Percentiles rank a stretch among this genome's conserved stretches.
Conservation (phyloP, 2,797 vertebrate species). For the Sus cebifrons region DNA sequence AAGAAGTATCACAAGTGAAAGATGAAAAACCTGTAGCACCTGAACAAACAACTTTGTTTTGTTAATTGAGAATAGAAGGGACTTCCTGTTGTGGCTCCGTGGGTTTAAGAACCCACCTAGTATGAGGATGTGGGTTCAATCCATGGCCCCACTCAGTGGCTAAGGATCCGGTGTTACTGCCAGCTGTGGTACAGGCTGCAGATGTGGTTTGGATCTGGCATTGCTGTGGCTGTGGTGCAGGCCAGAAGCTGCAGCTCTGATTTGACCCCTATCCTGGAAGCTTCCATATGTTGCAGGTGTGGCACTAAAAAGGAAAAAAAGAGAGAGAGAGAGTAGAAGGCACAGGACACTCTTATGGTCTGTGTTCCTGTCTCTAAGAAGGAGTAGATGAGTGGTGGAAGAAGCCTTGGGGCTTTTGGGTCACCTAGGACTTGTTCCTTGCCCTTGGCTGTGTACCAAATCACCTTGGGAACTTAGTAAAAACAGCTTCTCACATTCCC, state of each 20-base stretch:
- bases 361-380: not conserved
- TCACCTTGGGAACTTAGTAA: not conserved
- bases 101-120: too few species aligned
- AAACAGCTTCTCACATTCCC: not conserved
- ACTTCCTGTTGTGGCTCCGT: too few species aligned
- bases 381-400: not conserved
- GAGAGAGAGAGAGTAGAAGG: not conserved
- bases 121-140: too few species aligned
- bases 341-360: fast-evolving
- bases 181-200: too few species aligned
- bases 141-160: too few species aligned
- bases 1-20: not conserved
- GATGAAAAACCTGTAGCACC: not conserved
- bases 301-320: too few species aligned
- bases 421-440: not conserved
- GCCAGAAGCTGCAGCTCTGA: too few species aligned
- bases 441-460: not conserved
- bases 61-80: not conserved
- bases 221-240: too few species aligned
- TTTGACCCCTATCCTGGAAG: too few species aligned
- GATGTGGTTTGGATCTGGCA: too few species aligned
- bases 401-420: not conserved
- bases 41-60: not conserved
- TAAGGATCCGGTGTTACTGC: too few species aligned
- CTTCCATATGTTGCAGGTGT: too few species aligned